These are phyloP conservation scores for Drosophila mauritiana DNA, from an alignment of 1,140 invertebrate genomes.

Conservation along the genomic window DNA sequence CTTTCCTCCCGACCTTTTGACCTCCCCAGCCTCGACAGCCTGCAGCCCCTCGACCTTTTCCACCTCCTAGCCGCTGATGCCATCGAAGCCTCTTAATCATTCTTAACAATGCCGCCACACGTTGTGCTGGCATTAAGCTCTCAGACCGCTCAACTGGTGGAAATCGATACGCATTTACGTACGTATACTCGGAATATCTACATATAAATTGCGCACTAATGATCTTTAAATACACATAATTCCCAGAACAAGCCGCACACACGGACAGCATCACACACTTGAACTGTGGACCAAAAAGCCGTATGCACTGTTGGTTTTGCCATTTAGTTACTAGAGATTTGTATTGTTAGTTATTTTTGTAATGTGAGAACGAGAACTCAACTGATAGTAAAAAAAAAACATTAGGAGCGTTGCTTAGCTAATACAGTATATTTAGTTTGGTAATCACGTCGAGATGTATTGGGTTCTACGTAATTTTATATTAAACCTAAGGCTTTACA, in stretches of 20 bases:
- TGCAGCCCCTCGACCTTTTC: background rate
- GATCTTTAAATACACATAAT: constrained; percentile 79
- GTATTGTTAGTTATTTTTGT: constrained; percentile 16
- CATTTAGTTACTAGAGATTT: constrained; percentile 20
- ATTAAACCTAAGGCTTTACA: too few species aligned
- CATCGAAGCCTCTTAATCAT: constrained; percentile 76
- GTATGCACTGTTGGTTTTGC: constrained; percentile 23
- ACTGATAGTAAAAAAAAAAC: constrained; percentile 27
- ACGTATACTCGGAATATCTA: constrained; percentile 38
- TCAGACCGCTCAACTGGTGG: constrained; percentile 69
- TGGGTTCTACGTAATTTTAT: too few species aligned
- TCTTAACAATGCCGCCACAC: constrained; percentile 68
- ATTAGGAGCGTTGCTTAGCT: constrained; percentile 3
- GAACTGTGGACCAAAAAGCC: background rate
- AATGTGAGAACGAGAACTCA: constrained; percentile 39
- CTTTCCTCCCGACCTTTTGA: constrained; percentile 15
- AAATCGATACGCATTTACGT: constrained; percentile 59
- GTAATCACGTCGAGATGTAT: background rate
- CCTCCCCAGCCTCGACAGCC: background rate
- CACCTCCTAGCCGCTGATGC: constrained; percentile 43
- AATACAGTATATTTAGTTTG: background rate
- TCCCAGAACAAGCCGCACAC: constrained; percentile 38
- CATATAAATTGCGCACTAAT: constrained; percentile 74
- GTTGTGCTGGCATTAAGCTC: constrained; percentile 47
- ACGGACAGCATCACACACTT: constrained; percentile 16